Conservation (phyloP, 2,888 invertebrate genomes). For the Tenthredo distinguenda region DNA sequence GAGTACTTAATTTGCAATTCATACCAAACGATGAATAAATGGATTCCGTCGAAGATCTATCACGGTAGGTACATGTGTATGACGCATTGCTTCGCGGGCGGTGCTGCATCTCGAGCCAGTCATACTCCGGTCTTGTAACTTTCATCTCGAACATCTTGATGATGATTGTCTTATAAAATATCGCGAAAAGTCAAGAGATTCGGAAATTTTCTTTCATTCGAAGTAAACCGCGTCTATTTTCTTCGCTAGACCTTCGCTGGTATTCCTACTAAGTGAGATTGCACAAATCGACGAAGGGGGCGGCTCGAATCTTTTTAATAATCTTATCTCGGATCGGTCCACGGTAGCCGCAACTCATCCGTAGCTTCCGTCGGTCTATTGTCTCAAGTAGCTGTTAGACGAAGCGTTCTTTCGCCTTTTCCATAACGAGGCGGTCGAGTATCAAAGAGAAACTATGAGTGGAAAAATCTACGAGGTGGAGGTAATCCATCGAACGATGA, state of each 20-base stretch:
- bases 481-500: neutral
- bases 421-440: conserved; percentile 45
- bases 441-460: conserved; percentile 45
- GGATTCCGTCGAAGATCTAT: conserved; percentile 15
- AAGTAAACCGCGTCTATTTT: neutral
- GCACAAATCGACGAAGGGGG: conserved; percentile 36
- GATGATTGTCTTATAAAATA: neutral
- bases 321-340: conserved; percentile 52
- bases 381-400: conserved; percentile 51
- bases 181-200: neutral
- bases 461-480: neutral
- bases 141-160: neutral
- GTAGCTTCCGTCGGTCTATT: conserved; percentile 53
- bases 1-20: conserved; percentile 33
- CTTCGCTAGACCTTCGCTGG: neutral
- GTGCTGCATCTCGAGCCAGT: neutral
- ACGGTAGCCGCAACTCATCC: conserved; percentile 53
- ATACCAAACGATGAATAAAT: conserved; percentile 24
- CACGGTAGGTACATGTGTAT: neutral
- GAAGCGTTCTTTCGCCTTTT: conserved; percentile 43
- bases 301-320: conserved; percentile 47
- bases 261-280: conserved; percentile 45
- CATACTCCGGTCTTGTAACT: neutral
- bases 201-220: neutral
- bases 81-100: neutral